These are phyloP conservation scores for Meiosimyza platycephala DNA, from an alignment of 2,888 invertebrate genomes.

Conservation along the genomic window DNA sequence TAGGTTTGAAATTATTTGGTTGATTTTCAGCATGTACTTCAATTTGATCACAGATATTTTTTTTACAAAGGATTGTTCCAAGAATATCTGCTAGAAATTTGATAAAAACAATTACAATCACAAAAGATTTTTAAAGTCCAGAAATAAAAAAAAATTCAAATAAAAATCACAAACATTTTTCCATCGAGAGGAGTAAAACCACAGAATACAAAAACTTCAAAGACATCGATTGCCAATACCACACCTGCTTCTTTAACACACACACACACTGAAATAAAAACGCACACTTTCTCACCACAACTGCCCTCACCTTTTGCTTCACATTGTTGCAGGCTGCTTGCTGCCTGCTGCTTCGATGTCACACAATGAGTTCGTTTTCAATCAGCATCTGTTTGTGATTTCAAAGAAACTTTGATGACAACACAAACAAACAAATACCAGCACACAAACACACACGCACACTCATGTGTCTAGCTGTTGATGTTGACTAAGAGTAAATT, in stretches of 20 bases:
- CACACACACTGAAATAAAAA: neutral
- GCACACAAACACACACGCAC: constrained; percentile 6
- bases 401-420: constrained; percentile 46
- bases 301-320: no score
- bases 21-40: no score
- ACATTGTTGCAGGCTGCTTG: neutral
- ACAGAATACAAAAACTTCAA: neutral
- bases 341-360: constrained; percentile 17
- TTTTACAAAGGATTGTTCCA: no score
- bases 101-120: no score
- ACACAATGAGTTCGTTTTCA: constrained; percentile 40
- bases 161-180: no score
- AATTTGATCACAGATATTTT: no score
- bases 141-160: no score
- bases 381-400: constrained; percentile 52
- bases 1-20: no score
- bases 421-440: constrained; percentile 26
- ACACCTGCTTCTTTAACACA: constrained; percentile 1
- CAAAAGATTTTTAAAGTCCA: no score
- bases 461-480: neutral
- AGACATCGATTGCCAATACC: neutral
- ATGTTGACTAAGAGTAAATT: neutral
- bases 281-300: no score
- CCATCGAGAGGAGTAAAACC: no score
- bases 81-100: no score